phyloP scores from a whole-genome alignment of 2,797 vertebrate species.

The Enteromius treurensis region DNA sequence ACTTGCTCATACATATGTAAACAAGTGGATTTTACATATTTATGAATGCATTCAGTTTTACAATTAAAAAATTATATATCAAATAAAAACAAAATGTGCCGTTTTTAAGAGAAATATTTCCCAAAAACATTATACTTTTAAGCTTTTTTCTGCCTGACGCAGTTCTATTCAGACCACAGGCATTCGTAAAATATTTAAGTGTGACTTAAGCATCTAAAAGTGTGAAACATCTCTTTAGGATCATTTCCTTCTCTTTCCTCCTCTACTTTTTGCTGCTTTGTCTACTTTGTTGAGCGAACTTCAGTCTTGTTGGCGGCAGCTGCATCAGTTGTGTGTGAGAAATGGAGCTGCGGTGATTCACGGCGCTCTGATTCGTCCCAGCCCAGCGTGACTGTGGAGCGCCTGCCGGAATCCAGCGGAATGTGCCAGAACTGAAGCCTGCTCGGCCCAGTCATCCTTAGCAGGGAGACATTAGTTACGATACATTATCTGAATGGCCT shows the following conservation, averaged over 20 bases:
- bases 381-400: constrained; percentile 44
- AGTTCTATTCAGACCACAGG: background rate
- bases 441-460: constrained; percentile 88
- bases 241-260: background rate
- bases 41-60: too few relatives aligned
- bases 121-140: background rate
- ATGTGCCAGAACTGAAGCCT: constrained; percentile 84
- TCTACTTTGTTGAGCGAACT: constrained; percentile 70
- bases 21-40: background rate
- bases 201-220: background rate
- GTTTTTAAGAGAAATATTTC: background rate
- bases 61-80: too few relatives aligned
- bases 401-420: constrained; percentile 84
- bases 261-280: constrained; percentile 61
- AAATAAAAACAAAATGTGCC: too few relatives aligned
- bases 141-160: background rate
- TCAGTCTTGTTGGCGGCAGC: constrained; percentile 32
- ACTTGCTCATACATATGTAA: background rate
- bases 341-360: constrained; percentile 34
- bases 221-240: background rate
- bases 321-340: constrained; percentile 35
- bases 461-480: constrained; percentile 87
- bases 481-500: constrained; percentile 80
- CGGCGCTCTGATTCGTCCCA: constrained; percentile 63
- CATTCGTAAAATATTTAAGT: background rate